A percentile compares a stretch with the other conserved stretches of the same genome.
These are phyloP conservation scores for Pimpla rufipes DNA, from an alignment of 2,888 invertebrate species.

Conservation along the genomic window DNA sequence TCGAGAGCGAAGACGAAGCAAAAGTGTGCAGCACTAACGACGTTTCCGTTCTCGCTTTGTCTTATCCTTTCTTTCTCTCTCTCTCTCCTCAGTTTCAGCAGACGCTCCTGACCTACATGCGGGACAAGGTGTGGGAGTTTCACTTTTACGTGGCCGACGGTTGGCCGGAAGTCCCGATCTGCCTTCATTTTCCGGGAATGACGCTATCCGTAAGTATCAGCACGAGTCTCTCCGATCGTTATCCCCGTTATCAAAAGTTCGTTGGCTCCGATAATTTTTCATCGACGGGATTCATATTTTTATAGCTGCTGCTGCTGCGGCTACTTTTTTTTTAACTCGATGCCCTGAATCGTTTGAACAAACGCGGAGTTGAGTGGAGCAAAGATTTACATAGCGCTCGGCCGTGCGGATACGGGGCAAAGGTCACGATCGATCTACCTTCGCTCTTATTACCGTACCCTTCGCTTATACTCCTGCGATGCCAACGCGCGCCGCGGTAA, in stretches of 20 bases:
- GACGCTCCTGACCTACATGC: constrained; percentile 95
- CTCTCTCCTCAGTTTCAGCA: constrained; percentile 92
- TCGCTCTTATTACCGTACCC: constrained; percentile 24
- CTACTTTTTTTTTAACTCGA: neutral
- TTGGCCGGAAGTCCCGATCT: constrained; percentile 93
- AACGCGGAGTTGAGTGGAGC: constrained; percentile 22
- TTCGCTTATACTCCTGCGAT: neutral
- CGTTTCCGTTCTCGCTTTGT: constrained; percentile 20
- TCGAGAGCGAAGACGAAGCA: neutral
- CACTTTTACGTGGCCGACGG: constrained; percentile 95
- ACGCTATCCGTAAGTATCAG: constrained; percentile 91
- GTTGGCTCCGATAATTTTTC: constrained; percentile 10
- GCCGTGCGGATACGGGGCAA: constrained; percentile 24
- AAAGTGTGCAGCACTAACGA: constrained; percentile 34
- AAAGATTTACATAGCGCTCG: constrained; percentile 43
- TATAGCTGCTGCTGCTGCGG: neutral
- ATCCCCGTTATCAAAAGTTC: constrained; percentile 23
- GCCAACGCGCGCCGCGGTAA: constrained; percentile 20
- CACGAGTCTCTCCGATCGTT: constrained; percentile 9
- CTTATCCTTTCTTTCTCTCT: constrained; percentile 25
- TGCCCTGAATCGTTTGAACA: constrained; percentile 10
- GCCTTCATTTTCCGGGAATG: constrained; percentile 95
- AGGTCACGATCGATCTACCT: constrained; percentile 62
- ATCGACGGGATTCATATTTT: neutral
- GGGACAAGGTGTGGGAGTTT: constrained; percentile 96